Percentiles rank a stretch among this genome's conserved stretches.
phyloP scores from a whole-genome alignment of 1,140 invertebrate genomes.

The Solenopsis invicta region DNA sequence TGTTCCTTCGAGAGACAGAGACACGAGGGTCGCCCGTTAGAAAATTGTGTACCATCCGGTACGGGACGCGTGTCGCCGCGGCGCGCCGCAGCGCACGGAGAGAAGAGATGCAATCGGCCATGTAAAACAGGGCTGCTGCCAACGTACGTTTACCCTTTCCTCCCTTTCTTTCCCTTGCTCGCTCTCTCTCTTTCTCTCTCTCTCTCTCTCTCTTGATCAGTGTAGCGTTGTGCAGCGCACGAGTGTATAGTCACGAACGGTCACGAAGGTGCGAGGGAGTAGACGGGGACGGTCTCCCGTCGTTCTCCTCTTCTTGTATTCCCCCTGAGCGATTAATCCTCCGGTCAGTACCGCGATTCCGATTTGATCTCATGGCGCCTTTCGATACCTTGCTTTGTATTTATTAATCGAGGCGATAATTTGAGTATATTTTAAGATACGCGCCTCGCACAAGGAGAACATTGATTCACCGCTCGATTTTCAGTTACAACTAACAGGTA shows the following conservation, averaged over 20 bases:
- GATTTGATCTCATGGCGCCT: constrained; percentile 54
- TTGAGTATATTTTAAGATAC: constrained; percentile 27
- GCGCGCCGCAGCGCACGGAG: constrained; percentile 47
- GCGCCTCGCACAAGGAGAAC: neutral
- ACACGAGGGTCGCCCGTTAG: constrained; percentile 47
- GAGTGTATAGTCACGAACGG: constrained; percentile 45
- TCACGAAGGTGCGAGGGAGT: constrained; percentile 55
- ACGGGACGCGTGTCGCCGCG: constrained; percentile 64
- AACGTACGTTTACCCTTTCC: constrained; percentile 56
- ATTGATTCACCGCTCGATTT: constrained; percentile 39
- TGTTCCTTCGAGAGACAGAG: constrained; percentile 34
- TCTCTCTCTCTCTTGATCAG: neutral
- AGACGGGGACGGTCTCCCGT: constrained; percentile 25
- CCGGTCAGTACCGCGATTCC: constrained; percentile 34
- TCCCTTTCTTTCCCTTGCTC: neutral
- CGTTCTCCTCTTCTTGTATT: constrained; percentile 45
- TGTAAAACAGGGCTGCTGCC: constrained; percentile 73
- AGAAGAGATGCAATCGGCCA: constrained; percentile 73
- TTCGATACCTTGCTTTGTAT: constrained; percentile 50
- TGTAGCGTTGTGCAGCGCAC: constrained; percentile 22
- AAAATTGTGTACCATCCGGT: constrained; percentile 57
- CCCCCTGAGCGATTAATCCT: constrained; percentile 45
- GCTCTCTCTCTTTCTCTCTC: neutral
- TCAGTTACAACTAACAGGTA: constrained; percentile 34
- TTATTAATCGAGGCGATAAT: constrained; percentile 58